Base-by-base conservation (phyloP, 2,113 vertebrate species). In the Clarias magur region DNA sequence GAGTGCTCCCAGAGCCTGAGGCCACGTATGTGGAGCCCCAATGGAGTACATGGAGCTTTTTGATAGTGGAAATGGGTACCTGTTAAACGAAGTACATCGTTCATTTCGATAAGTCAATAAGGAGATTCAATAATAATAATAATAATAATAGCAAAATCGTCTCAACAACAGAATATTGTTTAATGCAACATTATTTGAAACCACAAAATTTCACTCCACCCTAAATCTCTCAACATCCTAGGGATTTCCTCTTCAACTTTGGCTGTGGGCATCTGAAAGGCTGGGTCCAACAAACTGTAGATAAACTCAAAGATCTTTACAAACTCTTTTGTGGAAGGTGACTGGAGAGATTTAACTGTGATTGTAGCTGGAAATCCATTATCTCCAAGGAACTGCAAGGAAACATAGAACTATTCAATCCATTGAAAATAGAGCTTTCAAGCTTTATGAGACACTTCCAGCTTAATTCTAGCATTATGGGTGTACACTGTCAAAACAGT, bases 31-130 rank as follows among this genome's bases (percentile, higher is more conserved):
- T 25, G 98, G 98, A 42, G 98, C 98, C 78, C 98, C 98, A 25
- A 99, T 97, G 0, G 98, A 99, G 90, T 97, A 99, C 96, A 99
- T 97, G 56, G 98, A 99, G 85, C 95, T 97, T 94, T 99, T 99
- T 17, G 98, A 98, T 85, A 99, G 92, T 54, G 95, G 89, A 93
- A 99, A 99, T 9, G 97, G 97, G 91, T 99, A 99, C 91, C 98
- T 99, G 85, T 23, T 7, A 81, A 72, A 27, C 0, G 23, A 81
- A 3, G 57, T 25, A 85, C 23, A 76, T 34, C 23, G 21, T 42
- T 57, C 12, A 83, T 25, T 84, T 60, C 0, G 34, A 25, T 19
- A 30, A 3, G 17, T 62, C 21, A 84, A 73, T 53, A 67, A 56
- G 56, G n/a, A 57, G 7, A 72, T 59, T 70, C 4, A 54, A 16